A percentile compares a stretch with the other conserved stretches of the same genome.
phyloP scores from a whole-genome alignment of 2,888 invertebrate genomes.

The Amorpha juglandis region DNA sequence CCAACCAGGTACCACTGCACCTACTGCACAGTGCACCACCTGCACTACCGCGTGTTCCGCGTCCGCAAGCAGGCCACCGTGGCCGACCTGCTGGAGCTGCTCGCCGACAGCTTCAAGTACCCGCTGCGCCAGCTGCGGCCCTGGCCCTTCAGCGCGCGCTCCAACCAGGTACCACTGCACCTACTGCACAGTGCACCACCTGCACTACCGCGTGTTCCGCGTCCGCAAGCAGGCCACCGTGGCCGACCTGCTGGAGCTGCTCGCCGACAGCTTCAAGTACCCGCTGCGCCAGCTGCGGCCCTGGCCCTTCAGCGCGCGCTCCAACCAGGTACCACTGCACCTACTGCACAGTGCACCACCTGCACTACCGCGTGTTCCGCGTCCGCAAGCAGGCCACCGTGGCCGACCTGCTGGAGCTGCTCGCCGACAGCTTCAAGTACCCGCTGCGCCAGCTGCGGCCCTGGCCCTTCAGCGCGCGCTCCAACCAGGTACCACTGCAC shows the following conservation, averaged over 20 bases:
- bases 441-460: constrained; percentile 94
- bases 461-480: constrained; percentile 95
- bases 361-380: constrained; percentile 92
- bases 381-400: constrained; percentile 95
- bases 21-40: too few species aligned
- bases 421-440: constrained; percentile 95
- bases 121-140: constrained; percentile 94
- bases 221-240: constrained; percentile 95
- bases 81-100: constrained; percentile 92
- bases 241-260: constrained; percentile 92
- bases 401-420: constrained; percentile 92
- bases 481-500: constrained; percentile 86
- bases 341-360: too few species aligned
- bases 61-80: constrained; percentile 95
- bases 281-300: constrained; percentile 94
- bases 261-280: constrained; percentile 95
- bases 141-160: constrained; percentile 95
- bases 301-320: constrained; percentile 95
- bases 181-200: too few species aligned
- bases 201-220: constrained; percentile 92
- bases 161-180: constrained; percentile 86
- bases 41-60: constrained; percentile 92
- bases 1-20: constrained; percentile 86
- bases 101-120: constrained; percentile 95
- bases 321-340: constrained; percentile 86